Evolutionary conservation across 2,797 vertebrate genomes (phyloP).

Genomic region (Gambelia wislizenii): DNA sequence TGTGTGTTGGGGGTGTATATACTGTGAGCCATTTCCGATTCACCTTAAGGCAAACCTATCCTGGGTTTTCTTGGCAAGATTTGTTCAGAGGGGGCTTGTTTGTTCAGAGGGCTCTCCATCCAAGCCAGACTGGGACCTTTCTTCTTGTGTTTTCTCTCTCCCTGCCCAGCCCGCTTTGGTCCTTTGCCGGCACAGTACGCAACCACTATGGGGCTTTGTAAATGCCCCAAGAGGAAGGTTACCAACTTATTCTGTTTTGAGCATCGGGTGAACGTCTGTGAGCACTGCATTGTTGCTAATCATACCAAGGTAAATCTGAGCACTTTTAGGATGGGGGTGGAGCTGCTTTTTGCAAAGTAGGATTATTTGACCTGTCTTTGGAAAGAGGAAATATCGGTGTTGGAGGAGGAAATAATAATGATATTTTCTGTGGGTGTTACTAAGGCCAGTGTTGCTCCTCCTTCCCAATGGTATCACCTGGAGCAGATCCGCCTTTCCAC

Average conservation of each 20-base stretch:
- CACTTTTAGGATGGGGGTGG: too few species aligned
- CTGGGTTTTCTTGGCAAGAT: too few species aligned
- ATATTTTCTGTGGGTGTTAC: too few species aligned
- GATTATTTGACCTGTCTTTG: background rate
- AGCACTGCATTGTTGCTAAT: conserved; percentile 92
- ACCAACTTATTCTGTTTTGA: conserved; percentile 96
- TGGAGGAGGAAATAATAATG: too few species aligned
- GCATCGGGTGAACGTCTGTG: conserved; percentile 94
- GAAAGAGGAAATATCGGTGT: background rate
- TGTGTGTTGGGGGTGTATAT: too few species aligned
- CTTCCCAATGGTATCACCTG: too few species aligned
- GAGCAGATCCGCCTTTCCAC: too few species aligned
- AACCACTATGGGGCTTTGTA: conserved; percentile 90
- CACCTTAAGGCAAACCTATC: too few species aligned
- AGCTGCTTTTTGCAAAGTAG: background rate
- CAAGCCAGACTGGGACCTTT: background rate
- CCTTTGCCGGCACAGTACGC: background rate
- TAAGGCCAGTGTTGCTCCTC: too few species aligned
- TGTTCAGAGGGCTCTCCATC: background rate
- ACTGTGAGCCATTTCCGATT: too few species aligned
- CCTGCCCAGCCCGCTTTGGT: background rate
- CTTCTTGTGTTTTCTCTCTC: background rate
- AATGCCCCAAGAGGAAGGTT: conserved; percentile 94
- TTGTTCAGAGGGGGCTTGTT: too few species aligned
- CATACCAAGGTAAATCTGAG: conserved; percentile 87